These are phyloP conservation scores for Mythimna albipuncta DNA, from an alignment of 2,888 invertebrate genomes.

Conservation along the genomic window DNA sequence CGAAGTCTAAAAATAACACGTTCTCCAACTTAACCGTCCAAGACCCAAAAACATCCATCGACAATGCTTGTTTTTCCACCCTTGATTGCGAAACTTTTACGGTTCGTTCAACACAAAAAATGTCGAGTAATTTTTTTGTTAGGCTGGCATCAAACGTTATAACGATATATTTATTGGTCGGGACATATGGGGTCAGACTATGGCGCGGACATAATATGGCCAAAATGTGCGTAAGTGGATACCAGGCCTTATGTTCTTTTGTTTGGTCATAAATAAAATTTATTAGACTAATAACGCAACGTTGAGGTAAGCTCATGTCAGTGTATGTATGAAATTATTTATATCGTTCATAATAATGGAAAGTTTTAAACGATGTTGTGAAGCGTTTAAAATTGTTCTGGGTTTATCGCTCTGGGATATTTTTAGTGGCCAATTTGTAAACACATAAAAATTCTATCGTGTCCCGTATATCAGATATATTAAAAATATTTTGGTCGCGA, in stretches of 20 bases:
- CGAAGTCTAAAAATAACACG: slow-evolving; percentile 35
- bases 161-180: slow-evolving; percentile 83
- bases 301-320: slow-evolving; percentile 44
- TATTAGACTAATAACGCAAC: slow-evolving; percentile 64
- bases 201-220: slow-evolving; percentile 73
- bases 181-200: slow-evolving; percentile 75
- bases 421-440: slow-evolving; percentile 37
- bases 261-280: slow-evolving; percentile 67
- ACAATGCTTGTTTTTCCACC: slow-evolving; percentile 75
- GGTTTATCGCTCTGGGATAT: slow-evolving; percentile 52
- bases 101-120: slow-evolving; percentile 77
- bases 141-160: slow-evolving; percentile 74
- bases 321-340: slow-evolving; percentile 57
- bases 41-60: slow-evolving; percentile 65
- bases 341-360: slow-evolving; percentile 44
- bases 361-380: slow-evolving; percentile 53
- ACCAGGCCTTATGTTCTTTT: slow-evolving; percentile 62
- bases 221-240: slow-evolving; percentile 67
- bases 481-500: slow-evolving; percentile 22
- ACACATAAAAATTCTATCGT: slow-evolving; percentile 42
- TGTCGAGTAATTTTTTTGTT: slow-evolving; percentile 77
- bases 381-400: slow-evolving; percentile 42
- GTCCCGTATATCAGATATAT: slow-evolving; percentile 33
- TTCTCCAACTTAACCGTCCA: slow-evolving; percentile 8
- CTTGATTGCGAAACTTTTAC: slow-evolving; percentile 84